These are phyloP conservation scores for Drosophila histrio DNA, from an alignment of 2,888 invertebrate species.

Conservation along the genomic window DNA sequence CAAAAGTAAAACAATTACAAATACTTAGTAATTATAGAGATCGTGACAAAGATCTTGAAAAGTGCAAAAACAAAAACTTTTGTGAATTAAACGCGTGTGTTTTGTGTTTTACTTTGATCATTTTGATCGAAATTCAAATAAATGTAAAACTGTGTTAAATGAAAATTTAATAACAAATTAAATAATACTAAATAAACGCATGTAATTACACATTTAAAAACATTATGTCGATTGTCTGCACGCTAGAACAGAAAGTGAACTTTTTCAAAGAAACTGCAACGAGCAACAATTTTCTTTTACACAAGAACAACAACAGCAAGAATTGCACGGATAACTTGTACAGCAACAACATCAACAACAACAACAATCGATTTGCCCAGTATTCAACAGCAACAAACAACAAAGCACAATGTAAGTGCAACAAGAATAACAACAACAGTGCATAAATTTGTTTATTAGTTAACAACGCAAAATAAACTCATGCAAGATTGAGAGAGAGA, in stretches of 20 bases:
- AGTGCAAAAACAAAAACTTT: not conserved
- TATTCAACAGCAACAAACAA: conserved; percentile 30
- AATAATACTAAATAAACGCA: conserved; percentile 9
- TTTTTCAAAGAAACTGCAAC: conserved; percentile 76
- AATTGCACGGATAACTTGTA: conserved; percentile 49
- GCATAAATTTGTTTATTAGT: conserved; percentile 49
- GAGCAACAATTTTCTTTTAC: conserved; percentile 52
- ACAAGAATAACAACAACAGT: conserved; percentile 23
- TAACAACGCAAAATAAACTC: conserved; percentile 58
- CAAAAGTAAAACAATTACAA: not conserved
- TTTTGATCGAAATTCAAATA: conserved; percentile 8
- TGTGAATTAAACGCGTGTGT: not conserved
- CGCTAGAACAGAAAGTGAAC: conserved; percentile 80
- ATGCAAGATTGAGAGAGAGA: conserved; percentile 21
- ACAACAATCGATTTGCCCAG: conserved; percentile 33
- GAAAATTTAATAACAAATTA: conserved; percentile 3
- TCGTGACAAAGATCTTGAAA: conserved; percentile 3
- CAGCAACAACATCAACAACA: conserved; percentile 33
- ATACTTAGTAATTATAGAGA: conserved; percentile 1
- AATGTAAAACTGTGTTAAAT: conserved; percentile 3
- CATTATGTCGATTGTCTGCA: conserved; percentile 82
- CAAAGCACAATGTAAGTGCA: conserved; percentile 60
- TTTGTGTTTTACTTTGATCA: not conserved
- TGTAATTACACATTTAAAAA: conserved; percentile 50
- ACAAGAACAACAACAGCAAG: conserved; percentile 43